Evolutionary conservation across 2,888 invertebrate genomes (phyloP), one percentile per base, ranked within the genome.

Genomic region (Macroteleia sp.): DNA sequence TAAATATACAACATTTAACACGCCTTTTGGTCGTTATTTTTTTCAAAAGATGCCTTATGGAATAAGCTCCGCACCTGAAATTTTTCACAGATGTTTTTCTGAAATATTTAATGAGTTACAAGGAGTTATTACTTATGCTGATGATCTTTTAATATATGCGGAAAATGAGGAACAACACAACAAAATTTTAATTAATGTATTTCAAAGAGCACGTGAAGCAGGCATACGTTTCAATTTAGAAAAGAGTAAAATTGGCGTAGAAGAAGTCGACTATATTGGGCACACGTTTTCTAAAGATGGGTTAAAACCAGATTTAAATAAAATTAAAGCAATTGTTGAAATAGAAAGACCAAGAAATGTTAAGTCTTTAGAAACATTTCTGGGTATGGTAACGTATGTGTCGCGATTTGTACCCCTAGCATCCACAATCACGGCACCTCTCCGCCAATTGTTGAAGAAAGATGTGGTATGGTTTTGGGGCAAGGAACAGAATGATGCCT

Each of bases 381-480:
- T 86, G 19, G 86, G 86, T 3, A 81, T 85, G 66, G 32, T 83
- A 14, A 83, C 78, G 14, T 87, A 87, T 69, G 22, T 87, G 5
- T 44, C 79, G 6, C 83, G 82, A 50, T 87, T 85, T 59, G 6
- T 25, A 3, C 25, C 25, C 3, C 3, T 5, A 5, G 4, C 6
- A 6, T 25, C 25, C 3, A 6, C 25, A 25, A 25, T 5, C 16
- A 73, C 81, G 1, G 52, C 30, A 22, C 67, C 69, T 9, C 32
- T 87, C 16, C 52, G 82, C 36, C 69, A 46, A 52, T 54, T 86
- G 25, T 25, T 25, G 25, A 25, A 20, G 42, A 85, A 14, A 67
- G 74, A 85, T 48, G n/a, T 20, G 42, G n/a, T 30, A 17, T 88
- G 81, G 77, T 22, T 46, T 14, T 88, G 86, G 87, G 46, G 73